A percentile compares a stretch with the other conserved stretches of the same genome.
These are phyloP conservation scores for Drosophila ogumai DNA, from an alignment of 1,140 invertebrate genomes.

Conservation along the genomic window DNA sequence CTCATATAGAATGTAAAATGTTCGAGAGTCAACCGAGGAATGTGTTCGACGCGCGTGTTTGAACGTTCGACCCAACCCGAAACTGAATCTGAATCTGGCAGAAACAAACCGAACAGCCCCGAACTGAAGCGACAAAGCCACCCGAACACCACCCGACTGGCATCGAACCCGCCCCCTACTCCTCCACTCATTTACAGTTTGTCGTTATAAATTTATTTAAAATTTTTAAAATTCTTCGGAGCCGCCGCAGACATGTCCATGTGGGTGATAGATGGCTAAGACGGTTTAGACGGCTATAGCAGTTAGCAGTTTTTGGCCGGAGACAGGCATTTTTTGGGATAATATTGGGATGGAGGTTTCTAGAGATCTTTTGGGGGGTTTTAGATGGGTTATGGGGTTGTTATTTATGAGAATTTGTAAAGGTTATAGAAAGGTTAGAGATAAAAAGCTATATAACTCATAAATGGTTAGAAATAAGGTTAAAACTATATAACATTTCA, in stretches of 20 bases:
- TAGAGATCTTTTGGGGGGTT: not conserved
- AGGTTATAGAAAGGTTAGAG: no score
- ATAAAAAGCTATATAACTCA: no score
- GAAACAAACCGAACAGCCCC: constrained; percentile 24
- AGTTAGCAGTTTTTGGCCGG: not conserved
- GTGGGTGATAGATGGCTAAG: constrained; percentile 41
- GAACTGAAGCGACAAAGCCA: constrained; percentile 14
- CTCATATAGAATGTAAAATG: no score
- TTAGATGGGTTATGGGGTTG: no score
- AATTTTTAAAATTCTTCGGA: no score
- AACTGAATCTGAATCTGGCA: constrained; percentile 9
- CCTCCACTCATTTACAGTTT: constrained; percentile 22
- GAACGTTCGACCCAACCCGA: no score
- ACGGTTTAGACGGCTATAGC: not conserved
- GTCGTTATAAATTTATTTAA: constrained; percentile 46
- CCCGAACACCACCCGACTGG: constrained; percentile 1
- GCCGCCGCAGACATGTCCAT: constrained; percentile 28
- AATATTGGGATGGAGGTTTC: not conserved
- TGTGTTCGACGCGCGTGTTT: no score
- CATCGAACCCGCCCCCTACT: constrained; percentile 23
- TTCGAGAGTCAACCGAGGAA: no score
- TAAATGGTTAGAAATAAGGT: no score
- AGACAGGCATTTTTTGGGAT: constrained; percentile 1
- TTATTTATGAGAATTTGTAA: no score
- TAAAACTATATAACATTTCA: no score